Evolutionary conservation across 2,888 invertebrate species (phyloP), one percentile per base, ranked within the genome.

Genomic region (Chrysopilus asiliformis): DNA sequence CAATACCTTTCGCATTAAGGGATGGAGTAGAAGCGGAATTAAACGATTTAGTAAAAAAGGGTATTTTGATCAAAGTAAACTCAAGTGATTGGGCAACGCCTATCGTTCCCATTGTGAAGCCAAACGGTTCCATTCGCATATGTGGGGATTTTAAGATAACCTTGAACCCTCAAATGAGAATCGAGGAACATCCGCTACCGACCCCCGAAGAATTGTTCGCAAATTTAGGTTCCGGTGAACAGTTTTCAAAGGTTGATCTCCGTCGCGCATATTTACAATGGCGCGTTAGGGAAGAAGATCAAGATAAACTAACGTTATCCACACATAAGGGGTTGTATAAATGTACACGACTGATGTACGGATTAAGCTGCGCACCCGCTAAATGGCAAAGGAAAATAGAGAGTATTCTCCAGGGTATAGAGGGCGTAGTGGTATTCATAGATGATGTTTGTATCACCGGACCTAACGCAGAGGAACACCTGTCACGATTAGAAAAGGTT

Each of bases 101-200:
- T 1, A 48, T 60, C 4, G 57, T 58, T 3, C 51, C 55, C 2
- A 48, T 59, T 2, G 35, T 52, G 3, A 59, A 60, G 43, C 45
- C 41, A 8, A 47, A 56, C 39, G 55, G 53, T n/a, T 28, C 34
- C n/a, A 35, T 47, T 25, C 26, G 47, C 7, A 44, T 46, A n/a
- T 46, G 47, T n/a, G 44, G 38, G 3, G 43, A 45, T 18, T 42
- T 44, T 18, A 39, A 41, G 15, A 34, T 39, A 13, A 40, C 42
- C 2, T 8, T 40, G 20, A 43, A 41, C 26, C 39, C 39, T 5
- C 31, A 32, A 9, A 30, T 42, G 16, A 20, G 28, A 16, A 13
- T 34, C 3, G 40, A 35, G 10, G 24, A 25, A 13, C 30, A 40
- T 26, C 38, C 43, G 13, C 15, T 38, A 13, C 37, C 22, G 4